Percentiles rank a stretch among this genome's conserved stretches.
Conservation (phyloP, 2,797 vertebrate genomes). For the Scarus forsteni region DNA sequence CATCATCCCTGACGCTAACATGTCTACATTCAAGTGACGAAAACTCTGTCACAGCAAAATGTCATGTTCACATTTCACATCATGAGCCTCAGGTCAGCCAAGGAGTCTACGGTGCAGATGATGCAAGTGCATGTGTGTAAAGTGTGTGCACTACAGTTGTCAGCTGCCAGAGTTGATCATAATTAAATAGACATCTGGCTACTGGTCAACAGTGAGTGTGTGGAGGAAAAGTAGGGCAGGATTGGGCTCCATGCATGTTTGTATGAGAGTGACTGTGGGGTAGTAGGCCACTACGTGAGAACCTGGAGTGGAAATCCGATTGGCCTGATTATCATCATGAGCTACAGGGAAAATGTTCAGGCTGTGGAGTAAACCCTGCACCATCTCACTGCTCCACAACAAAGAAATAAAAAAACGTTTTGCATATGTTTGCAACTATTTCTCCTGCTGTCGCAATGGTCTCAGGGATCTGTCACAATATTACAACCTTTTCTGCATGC, state of each 20-base stretch:
- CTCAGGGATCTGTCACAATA: slow-evolving; percentile 52
- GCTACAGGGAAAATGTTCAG: slow-evolving; percentile 27
- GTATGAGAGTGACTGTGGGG: slow-evolving; percentile 42
- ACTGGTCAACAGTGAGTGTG: slow-evolving; percentile 57
- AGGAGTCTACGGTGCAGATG: slow-evolving; percentile 20
- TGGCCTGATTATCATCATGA: slow-evolving; percentile 39
- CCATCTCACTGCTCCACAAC: slow-evolving; percentile 36
- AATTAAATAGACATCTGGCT: slow-evolving; percentile 69
- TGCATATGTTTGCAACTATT: slow-evolving; percentile 52
- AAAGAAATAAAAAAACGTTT: slow-evolving; percentile 17
- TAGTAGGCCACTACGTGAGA: slow-evolving; percentile 57
- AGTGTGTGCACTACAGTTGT: slow-evolving; percentile 41
- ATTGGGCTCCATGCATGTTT: slow-evolving; percentile 41
- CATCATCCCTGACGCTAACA: slow-evolving; percentile 3
- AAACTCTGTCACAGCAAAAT: slow-evolving; percentile 16
- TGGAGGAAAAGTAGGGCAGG: slow-evolving; percentile 59
- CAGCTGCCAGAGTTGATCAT: slow-evolving; percentile 62
- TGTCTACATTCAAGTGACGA: background rate
- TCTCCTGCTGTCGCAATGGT: slow-evolving; percentile 53
- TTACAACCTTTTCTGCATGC: slow-evolving; percentile 32
- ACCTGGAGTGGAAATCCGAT: slow-evolving; percentile 44
- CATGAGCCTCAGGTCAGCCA: slow-evolving; percentile 33
- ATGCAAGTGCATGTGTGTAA: slow-evolving; percentile 2
- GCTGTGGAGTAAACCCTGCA: slow-evolving; percentile 11
- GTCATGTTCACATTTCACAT: slow-evolving; percentile 1